Conservation (phyloP, 2,797 vertebrate genomes). For the Glyptemys insculpta region DNA sequence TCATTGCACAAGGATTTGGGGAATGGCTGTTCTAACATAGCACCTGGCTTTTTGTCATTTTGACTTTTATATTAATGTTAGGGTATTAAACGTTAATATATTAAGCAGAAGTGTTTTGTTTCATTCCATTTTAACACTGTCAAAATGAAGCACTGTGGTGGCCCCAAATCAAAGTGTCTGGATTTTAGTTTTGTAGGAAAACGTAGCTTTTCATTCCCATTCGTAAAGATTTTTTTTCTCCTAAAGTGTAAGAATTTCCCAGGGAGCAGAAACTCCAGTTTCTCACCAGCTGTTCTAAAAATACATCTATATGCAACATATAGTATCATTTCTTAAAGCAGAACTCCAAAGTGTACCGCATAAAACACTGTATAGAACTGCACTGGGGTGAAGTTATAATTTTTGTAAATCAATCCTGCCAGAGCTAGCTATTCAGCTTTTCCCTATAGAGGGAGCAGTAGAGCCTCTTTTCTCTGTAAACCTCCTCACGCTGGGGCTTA, state of each 20-base stretch:
- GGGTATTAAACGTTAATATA: not conserved
- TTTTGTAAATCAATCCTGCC: not conserved
- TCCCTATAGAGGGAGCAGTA: too few relatives aligned
- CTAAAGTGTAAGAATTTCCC: not conserved
- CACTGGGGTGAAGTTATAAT: not conserved
- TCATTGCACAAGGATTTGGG: not conserved
- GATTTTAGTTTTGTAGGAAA: not conserved
- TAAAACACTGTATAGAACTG: not conserved
- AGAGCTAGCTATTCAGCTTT: not conserved
- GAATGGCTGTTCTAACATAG: not conserved
- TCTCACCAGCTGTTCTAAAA: not conserved
- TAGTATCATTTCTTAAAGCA: not conserved
- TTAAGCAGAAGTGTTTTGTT: not conserved
- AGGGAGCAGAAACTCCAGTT: not conserved
- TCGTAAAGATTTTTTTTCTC: not conserved
- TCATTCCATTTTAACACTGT: not conserved
- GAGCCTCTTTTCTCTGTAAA: not conserved
- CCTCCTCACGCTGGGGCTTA: not conserved
- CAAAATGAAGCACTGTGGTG: not conserved
- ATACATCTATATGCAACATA: not conserved
- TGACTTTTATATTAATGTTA: not conserved
- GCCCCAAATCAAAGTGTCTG: not conserved
- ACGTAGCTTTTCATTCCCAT: not conserved
- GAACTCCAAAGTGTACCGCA: not conserved
- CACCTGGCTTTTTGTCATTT: not conserved